Evolutionary conservation across 1,140 invertebrate genomes (phyloP), one percentile per base, ranked within the genome.

Genomic region (Myzus persicae): DNA sequence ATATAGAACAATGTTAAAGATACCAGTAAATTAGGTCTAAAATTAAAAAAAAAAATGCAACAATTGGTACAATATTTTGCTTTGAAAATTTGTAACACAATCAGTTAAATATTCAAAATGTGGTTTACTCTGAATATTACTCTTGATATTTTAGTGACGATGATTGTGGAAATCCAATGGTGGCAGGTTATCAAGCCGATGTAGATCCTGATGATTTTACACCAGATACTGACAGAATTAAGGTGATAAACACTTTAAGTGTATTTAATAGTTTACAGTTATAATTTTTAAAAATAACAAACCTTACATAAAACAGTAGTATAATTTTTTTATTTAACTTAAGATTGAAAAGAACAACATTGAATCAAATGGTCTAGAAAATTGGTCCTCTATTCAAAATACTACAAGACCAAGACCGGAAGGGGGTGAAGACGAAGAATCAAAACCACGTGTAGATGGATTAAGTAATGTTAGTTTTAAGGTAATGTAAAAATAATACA

Each of bases 131-230:
- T 44, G 31, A 46, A 18, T 87, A 4, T 44, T 44, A 11, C 46
- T 46, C 18, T 87, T 24, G 6, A 89, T 88, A 6, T 93, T 94
- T 94, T 94, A 98, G 97, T 95, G 98, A 98, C 94, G 97, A 97
- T 26, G 97, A 98, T 93, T 96, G 96, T 94, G 95, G 95, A 46
- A 99, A 99, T 96, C 98, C 98, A 46, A 96, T 98, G 94, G 98
- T 99, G 0, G 97, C 97, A 40, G 97, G 97, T 94, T 97, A 98
- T 94, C 97, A 98, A 95, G 98, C 98, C 95, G 98, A 99, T 95
- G 95, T 98, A 82, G 97, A 98, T 93, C 96, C 97, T 3, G 97
- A 97, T 76, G 97, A 97, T 93, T 95, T 94, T 38, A 87, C 46
- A 9, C 92, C 93, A 51, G 5, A 82, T 48, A 5, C 81, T n/a